Conservation (phyloP, 2,888 invertebrate species). For the Archaeoteleia sp. region DNA sequence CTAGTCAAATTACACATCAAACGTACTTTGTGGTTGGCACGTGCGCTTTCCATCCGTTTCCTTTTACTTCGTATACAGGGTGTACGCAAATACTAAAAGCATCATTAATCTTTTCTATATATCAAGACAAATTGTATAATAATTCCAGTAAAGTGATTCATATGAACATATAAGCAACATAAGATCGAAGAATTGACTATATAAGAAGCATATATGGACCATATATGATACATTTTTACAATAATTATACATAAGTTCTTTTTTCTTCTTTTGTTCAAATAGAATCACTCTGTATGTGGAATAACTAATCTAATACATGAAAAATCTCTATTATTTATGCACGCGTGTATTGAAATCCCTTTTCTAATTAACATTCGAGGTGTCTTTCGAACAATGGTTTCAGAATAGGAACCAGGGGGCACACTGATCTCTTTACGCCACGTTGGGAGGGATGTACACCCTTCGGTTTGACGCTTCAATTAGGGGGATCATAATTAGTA, state of each 20-base stretch:
- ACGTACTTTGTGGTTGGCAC: constrained; percentile 64
- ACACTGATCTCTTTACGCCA: constrained; percentile 3
- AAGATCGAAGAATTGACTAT: too few species aligned
- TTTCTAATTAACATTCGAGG: constrained; percentile 27
- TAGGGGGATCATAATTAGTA: constrained; percentile 30
- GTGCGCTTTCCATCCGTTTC: constrained; percentile 53
- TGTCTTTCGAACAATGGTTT: constrained; percentile 35
- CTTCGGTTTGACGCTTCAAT: constrained; percentile 34
- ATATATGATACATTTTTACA: too few species aligned
- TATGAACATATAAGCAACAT: too few species aligned
- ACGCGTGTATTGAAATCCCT: constrained; percentile 43
- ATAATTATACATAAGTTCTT: too few species aligned
- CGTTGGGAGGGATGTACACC: constrained; percentile 9
- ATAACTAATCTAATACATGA: too few species aligned
- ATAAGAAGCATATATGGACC: too few species aligned
- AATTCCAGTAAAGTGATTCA: too few species aligned
- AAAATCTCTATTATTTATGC: constrained; percentile 10
- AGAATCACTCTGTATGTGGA: too few species aligned
- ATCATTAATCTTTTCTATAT: constrained; percentile 4
- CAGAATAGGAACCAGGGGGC: constrained; percentile 26
- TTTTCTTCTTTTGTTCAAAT: background rate
- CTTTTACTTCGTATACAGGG: background rate
- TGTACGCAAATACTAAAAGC: too few species aligned
- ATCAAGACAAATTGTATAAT: too few species aligned
- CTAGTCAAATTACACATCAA: constrained; percentile 49